Evolutionary conservation across 2,888 invertebrate species (phyloP), one percentile per base, ranked within the genome.

Genomic region (Synergus japonicus): DNA sequence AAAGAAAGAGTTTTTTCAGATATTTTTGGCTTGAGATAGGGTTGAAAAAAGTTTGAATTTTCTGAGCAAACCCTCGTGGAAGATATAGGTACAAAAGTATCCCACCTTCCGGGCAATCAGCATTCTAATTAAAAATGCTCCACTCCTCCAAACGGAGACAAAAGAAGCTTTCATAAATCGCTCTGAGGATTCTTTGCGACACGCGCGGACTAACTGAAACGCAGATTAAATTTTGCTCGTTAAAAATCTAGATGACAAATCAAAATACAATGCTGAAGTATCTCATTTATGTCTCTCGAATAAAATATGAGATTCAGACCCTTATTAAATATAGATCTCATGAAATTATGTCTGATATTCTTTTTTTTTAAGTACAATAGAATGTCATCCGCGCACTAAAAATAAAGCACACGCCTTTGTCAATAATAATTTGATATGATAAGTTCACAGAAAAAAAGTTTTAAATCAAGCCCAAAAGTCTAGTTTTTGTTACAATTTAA

Each of bases 81-180:
- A 46, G 5, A 37, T 13, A 77, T 49, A 77, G 9, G 22, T 46
- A 37, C 15, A n/a, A n/a, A 65, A 41, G n/a, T n/a, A n/a, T 41
- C 37, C 9, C 49, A 49, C 73, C 73, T 73, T 54, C n/a, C n/a
- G n/a, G 73, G 54, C 73, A 54, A 37, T 54, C 54, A 65, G n/a
- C 44, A 64, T 65, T 77, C 49, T 73, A 77, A 77, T 77, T 77
- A 77, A 77, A 49, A 77, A 65, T 65, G 37, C 46, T 63, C 64
- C 22, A 22, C 18, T 49, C 49, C 46, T 65, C 37, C 49, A 37
- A 22, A 37, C 5, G 64, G 15, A 63, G 64, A 65, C 64, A 77
- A 49, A 29, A 77, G 64, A 2, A 65, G 46, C 49, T 77, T 77
- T 77, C 44, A 77, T 77, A 37, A 65, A 77, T 65, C 29, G 64